Conservation (phyloP, 2,113 vertebrate genomes). For the Apteryx owenii region DNA sequence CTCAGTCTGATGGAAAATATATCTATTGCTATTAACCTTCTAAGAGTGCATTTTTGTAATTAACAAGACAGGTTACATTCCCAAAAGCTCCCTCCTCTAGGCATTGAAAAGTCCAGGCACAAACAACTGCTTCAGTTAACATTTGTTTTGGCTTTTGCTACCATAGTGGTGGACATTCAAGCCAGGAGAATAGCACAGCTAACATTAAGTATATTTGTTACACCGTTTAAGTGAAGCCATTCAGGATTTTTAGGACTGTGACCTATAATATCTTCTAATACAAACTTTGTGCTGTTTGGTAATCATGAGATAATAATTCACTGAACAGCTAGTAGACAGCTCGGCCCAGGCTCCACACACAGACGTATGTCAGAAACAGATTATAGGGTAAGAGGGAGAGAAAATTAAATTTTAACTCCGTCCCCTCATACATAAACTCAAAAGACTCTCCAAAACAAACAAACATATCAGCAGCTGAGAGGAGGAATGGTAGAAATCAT, state of each 20-base stretch:
- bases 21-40: not conserved
- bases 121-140: not conserved
- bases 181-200: not conserved
- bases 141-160: not conserved
- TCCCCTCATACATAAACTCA: not conserved
- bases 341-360: not conserved
- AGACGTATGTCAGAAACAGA: slow-evolving; percentile 29
- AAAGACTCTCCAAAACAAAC: not conserved
- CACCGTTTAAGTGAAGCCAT: not conserved
- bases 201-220: not conserved
- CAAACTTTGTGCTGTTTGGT: not conserved
- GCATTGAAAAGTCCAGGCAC: not conserved
- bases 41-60: not conserved
- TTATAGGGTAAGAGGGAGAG: slow-evolving; percentile 1
- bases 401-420: slow-evolving; percentile 50
- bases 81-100: not conserved
- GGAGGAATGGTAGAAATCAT: not conserved
- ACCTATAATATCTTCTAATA: slow-evolving; percentile 4
- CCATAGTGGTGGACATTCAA: not conserved
- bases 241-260: not conserved
- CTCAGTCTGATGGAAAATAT: not conserved
- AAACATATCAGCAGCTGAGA: not conserved
- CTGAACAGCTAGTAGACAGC: not conserved
- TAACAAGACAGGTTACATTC: not conserved
- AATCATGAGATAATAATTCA: not conserved